phyloP scores from a whole-genome alignment of 1,140 invertebrate species.

The Nymphalis io region DNA sequence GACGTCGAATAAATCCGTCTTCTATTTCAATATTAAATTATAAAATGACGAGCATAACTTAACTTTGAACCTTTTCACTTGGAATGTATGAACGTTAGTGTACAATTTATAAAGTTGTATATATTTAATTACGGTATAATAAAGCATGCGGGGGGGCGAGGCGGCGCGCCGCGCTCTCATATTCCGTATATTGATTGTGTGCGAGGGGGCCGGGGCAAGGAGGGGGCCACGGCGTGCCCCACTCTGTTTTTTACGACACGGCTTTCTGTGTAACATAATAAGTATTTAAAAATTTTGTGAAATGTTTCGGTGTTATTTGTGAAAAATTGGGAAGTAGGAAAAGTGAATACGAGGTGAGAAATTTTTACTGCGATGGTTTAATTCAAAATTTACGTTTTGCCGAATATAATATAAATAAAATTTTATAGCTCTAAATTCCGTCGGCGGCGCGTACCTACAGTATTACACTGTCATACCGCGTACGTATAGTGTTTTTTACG shows the following conservation, averaged over 20 bases:
- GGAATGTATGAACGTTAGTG: conserved; percentile 47
- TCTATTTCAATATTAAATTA: conserved; percentile 40
- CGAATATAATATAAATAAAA: conserved; percentile 77
- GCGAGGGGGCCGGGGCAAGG: conserved; percentile 76
- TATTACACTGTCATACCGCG: conserved; percentile 80
- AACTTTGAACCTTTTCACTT: conserved; percentile 43
- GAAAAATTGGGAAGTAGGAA: conserved; percentile 76
- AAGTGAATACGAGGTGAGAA: conserved; percentile 75
- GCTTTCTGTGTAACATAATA: conserved; percentile 81
- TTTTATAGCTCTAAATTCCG: conserved; percentile 78
- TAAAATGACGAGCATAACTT: conserved; percentile 43
- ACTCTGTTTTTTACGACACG: conserved; percentile 81
- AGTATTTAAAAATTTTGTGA: conserved; percentile 80
- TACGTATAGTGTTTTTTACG: conserved; percentile 81
- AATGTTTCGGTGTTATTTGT: conserved; percentile 80
- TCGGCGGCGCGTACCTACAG: conserved; percentile 78
- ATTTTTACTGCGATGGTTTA: conserved; percentile 57
- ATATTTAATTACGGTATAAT: conserved; percentile 80
- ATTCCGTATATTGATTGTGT: conserved; percentile 81
- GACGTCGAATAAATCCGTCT: conserved; percentile 29
- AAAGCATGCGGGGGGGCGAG: conserved; percentile 79
- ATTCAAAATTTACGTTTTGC: conserved; percentile 62
- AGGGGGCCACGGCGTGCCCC: conserved; percentile 79
- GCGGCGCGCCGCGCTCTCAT: conserved; percentile 79
- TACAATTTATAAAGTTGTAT: conserved; percentile 76